Conservation (phyloP, 2,113 vertebrate genomes). For the Struthidea cinerea region DNA sequence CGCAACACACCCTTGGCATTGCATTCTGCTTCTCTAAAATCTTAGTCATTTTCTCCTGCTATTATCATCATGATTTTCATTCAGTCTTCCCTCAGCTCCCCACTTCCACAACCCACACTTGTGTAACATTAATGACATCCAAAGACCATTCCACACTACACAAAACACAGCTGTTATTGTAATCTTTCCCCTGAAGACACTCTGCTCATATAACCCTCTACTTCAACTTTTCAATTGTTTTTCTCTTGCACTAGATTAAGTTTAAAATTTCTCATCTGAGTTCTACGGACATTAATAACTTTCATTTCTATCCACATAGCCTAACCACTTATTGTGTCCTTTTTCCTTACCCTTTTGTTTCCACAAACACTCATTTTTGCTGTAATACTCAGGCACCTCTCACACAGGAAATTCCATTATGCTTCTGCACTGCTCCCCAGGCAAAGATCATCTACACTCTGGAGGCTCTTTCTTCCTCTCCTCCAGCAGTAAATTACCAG, state of each 20-base stretch:
- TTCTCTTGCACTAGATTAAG: neutral
- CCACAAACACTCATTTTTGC: neutral
- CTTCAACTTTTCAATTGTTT: neutral
- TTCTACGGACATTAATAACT: neutral
- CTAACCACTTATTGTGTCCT: neutral
- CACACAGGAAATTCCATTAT: conserved; percentile 15
- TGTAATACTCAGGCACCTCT: neutral
- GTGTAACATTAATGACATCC: neutral
- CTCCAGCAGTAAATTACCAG: neutral
- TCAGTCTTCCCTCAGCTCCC: neutral
- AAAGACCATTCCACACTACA: neutral
- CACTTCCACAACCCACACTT: neutral
- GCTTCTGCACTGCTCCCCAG: neutral
- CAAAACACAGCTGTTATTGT: neutral
- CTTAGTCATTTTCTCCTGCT: neutral
- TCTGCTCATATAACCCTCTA: neutral
- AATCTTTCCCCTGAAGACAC: neutral
- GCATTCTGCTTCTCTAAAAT: neutral
- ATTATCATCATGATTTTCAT: neutral
- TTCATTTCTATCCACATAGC: neutral
- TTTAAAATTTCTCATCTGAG: neutral
- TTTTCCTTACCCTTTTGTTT: neutral
- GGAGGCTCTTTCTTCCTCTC: neutral
- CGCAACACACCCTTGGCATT: neutral
- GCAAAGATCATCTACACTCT: neutral